Evolutionary conservation across 2,888 invertebrate species (phyloP).

Genomic region (Trimorus sp.): DNA sequence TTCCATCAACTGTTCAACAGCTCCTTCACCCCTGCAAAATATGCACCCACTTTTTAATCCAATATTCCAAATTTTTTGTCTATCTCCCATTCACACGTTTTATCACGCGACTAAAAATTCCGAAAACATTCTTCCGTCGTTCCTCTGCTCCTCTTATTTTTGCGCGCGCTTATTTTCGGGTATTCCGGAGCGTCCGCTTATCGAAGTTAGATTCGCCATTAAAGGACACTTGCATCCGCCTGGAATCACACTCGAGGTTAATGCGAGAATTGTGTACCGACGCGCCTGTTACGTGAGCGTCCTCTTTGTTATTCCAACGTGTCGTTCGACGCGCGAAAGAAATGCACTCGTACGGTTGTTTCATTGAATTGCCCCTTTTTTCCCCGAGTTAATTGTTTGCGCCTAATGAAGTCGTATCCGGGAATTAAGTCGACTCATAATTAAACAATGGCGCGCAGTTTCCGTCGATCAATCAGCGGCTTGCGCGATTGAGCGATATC

Average conservation of each 20-base stretch:
- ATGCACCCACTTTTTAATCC: too few relatives aligned
- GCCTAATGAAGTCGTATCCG: slow-evolving; percentile 62
- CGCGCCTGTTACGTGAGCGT: slow-evolving; percentile 41
- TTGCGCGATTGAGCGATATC: slow-evolving; percentile 50
- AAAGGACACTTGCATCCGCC: slow-evolving; percentile 36
- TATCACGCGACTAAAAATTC: too few relatives aligned
- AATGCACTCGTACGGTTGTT: slow-evolving; percentile 4
- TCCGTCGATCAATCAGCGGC: slow-evolving; percentile 47
- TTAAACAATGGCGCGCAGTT: slow-evolving; percentile 50
- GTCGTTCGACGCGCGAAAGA: slow-evolving; percentile 33
- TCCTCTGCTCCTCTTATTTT: neutral
- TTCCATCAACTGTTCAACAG: too few relatives aligned
- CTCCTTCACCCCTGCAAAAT: too few relatives aligned
- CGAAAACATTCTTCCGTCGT: neutral
- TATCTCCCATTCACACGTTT: too few relatives aligned
- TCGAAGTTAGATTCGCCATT: slow-evolving; percentile 36
- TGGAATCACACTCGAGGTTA: slow-evolving; percentile 41
- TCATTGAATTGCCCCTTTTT: slow-evolving; percentile 37
- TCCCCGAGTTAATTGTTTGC: slow-evolving; percentile 51
- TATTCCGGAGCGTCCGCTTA: slow-evolving; percentile 21
- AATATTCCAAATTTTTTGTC: too few relatives aligned
- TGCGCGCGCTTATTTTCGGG: slow-evolving; percentile 1
- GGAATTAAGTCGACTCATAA: slow-evolving; percentile 53
- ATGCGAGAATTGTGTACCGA: slow-evolving; percentile 57
- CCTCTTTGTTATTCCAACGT: slow-evolving; percentile 36